A percentile compares a stretch with the other conserved stretches of the same genome.
Evolutionary conservation across 2,888 invertebrate species (phyloP).

Genomic region (Noctuana brunneofusca): DNA sequence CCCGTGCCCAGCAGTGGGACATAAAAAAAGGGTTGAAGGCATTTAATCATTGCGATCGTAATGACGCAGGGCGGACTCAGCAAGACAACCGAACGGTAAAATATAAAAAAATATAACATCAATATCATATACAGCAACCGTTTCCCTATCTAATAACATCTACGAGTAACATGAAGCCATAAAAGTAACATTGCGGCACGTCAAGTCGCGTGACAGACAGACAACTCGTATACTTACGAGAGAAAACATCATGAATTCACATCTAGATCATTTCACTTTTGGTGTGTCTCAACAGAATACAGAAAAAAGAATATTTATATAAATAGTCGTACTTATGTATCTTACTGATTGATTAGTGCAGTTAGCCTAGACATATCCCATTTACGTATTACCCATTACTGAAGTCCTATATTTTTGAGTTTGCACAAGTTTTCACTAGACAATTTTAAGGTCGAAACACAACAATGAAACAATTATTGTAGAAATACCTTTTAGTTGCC

Average conservation of each 20-base stretch:
- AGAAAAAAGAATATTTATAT: too few species aligned
- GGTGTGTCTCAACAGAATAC: not conserved
- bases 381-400: too few species aligned
- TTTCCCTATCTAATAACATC: slow-evolving; percentile 10
- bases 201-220: slow-evolving; percentile 32
- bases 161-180: slow-evolving; percentile 18
- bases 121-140: not conserved
- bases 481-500: too few species aligned
- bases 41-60: not conserved
- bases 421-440: too few species aligned
- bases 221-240: slow-evolving; percentile 13
- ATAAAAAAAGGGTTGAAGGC: too few species aligned
- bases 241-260: slow-evolving; percentile 27
- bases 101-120: not conserved
- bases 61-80: not conserved
- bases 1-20: too few species aligned
- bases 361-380: too few species aligned
- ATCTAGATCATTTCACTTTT: slow-evolving; percentile 32
- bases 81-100: not conserved
- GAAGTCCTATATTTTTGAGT: too few species aligned
- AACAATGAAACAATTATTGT: too few species aligned
- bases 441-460: too few species aligned
- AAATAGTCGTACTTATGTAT: too few species aligned
- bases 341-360: too few species aligned
- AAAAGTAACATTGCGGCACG: slow-evolving; percentile 29